phyloP scores from a whole-genome alignment of 1,140 invertebrate genomes.

The Plectus sambesii region DNA sequence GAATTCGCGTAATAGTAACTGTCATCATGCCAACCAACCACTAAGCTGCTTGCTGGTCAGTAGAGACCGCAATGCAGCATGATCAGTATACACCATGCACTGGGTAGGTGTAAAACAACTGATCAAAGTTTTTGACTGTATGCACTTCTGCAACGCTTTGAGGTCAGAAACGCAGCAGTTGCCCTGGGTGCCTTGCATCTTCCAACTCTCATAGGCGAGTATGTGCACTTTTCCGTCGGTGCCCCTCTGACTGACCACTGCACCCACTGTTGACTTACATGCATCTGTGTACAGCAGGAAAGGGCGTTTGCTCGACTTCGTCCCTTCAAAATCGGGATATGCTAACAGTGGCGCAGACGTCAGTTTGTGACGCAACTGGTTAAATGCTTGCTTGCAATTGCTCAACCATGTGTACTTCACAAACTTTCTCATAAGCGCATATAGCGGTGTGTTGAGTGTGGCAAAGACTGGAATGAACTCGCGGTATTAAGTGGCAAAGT shows the following conservation, averaged over 20 bases:
- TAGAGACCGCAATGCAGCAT: no score
- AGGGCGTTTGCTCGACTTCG: conserved; percentile 1
- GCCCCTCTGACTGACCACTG: conserved; percentile 26
- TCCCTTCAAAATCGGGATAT: conserved; percentile 18
- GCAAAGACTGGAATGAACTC: conserved; percentile 19
- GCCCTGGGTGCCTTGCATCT: conserved; percentile 4
- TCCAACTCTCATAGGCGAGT: neutral
- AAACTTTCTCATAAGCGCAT: conserved; percentile 9
- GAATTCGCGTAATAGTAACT: no score
- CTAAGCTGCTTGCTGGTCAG: no score
- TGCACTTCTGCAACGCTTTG: conserved; percentile 18
- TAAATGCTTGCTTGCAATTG: conserved; percentile 18
- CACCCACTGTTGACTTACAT: conserved; percentile 15
- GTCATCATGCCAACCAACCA: no score
- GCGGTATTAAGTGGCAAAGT: conserved; percentile 13
- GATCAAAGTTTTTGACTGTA: conserved; percentile 21
- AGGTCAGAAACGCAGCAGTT: conserved; percentile 13
- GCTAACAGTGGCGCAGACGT: conserved; percentile 13
- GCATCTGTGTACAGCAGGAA: conserved; percentile 31
- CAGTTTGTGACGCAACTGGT: conserved; percentile 19
- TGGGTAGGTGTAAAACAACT: no score
- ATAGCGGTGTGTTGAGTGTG: conserved; percentile 14
- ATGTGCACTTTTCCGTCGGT: conserved; percentile 15
- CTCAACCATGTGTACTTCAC: conserved; percentile 12
- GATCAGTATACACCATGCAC: no score